phyloP scores from a whole-genome alignment of 2,888 invertebrate genomes.

The Timema cristinae region DNA sequence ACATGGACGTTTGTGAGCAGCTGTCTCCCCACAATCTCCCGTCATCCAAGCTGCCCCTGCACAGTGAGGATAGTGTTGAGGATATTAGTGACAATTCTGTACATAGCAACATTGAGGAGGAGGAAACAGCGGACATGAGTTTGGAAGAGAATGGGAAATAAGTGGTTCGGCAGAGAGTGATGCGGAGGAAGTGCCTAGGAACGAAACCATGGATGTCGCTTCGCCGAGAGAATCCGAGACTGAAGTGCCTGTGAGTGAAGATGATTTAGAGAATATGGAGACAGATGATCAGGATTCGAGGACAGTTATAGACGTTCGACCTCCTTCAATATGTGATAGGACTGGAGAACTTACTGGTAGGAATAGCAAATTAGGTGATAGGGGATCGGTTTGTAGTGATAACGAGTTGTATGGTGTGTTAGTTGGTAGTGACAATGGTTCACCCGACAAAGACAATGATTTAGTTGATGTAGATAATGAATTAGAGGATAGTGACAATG shows the following conservation, averaged over 20 bases:
- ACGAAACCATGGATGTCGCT: neutral
- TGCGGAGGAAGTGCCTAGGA: neutral
- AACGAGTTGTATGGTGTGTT: neutral
- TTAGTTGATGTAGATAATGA: conserved; percentile 21
- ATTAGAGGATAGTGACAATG: conserved; percentile 17
- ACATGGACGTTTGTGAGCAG: conserved; percentile 22
- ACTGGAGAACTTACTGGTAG: conserved; percentile 33
- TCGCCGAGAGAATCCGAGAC: conserved; percentile 17
- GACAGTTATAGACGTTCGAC: conserved; percentile 13
- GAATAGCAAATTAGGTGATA: conserved; percentile 29
- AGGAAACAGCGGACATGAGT: conserved; percentile 30
- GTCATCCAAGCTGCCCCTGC: conserved; percentile 12
- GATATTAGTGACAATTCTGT: conserved; percentile 11
- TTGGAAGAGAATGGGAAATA: conserved; percentile 5
- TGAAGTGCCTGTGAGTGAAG: conserved; percentile 33
- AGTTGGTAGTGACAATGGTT: conserved; percentile 30
- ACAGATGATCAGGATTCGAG: conserved; percentile 31
- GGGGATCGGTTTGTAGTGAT: conserved; percentile 27
- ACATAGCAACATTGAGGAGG: conserved; percentile 17
- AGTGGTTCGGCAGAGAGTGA: conserved; percentile 1
- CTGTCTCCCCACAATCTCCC: conserved; percentile 18
- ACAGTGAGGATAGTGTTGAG: neutral
- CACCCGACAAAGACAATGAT: conserved; percentile 32
- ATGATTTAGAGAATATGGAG: conserved; percentile 36
- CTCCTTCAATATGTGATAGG: neutral